Percentiles rank a stretch among this genome's conserved stretches.
phyloP scores from a whole-genome alignment of 2,797 vertebrate species.

The Betta splendens region DNA sequence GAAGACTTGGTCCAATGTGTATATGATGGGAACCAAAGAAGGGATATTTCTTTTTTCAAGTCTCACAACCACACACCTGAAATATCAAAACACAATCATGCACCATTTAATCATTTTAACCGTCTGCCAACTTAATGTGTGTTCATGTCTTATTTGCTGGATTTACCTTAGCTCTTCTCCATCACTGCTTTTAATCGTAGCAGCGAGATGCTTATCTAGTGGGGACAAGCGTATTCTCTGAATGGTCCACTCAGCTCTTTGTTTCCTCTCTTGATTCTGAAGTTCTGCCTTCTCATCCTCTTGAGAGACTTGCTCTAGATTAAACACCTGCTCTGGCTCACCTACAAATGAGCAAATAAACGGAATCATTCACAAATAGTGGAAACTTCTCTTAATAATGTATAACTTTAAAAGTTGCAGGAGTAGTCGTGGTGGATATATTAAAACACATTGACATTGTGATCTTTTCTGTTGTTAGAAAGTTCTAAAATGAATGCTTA shows the following conservation, averaged over 20 bases:
- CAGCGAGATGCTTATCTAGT: conserved; percentile 85
- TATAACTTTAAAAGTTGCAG: neutral
- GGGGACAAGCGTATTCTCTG: conserved; percentile 92
- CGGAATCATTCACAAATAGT: conserved; percentile 19
- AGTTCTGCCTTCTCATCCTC: conserved; percentile 20
- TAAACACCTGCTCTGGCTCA: conserved; percentile 82
- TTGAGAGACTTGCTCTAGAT: conserved; percentile 49
- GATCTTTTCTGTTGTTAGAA: too few species aligned
- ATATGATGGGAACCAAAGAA: conserved; percentile 47
- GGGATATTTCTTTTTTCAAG: conserved; percentile 58
- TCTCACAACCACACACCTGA: conserved; percentile 83
- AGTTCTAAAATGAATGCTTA: too few species aligned
- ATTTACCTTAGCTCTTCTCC: conserved; percentile 78
- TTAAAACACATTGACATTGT: too few species aligned
- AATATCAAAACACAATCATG: conserved; percentile 23
- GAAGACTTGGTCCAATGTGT: conserved; percentile 85
- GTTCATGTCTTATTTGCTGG: neutral
- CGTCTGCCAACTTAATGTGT: neutral
- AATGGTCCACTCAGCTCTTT: conserved; percentile 71
- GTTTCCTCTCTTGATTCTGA: conserved; percentile 59
- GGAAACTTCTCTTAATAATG: neutral
- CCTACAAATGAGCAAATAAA: conserved; percentile 59
- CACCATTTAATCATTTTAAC: neutral
- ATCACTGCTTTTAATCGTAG: conserved; percentile 80
- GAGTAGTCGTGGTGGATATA: neutral